Percentiles rank a stretch among this genome's conserved stretches.
Conservation (phyloP, 2,113 vertebrate genomes). For the Rhodinocichla rosea region DNA sequence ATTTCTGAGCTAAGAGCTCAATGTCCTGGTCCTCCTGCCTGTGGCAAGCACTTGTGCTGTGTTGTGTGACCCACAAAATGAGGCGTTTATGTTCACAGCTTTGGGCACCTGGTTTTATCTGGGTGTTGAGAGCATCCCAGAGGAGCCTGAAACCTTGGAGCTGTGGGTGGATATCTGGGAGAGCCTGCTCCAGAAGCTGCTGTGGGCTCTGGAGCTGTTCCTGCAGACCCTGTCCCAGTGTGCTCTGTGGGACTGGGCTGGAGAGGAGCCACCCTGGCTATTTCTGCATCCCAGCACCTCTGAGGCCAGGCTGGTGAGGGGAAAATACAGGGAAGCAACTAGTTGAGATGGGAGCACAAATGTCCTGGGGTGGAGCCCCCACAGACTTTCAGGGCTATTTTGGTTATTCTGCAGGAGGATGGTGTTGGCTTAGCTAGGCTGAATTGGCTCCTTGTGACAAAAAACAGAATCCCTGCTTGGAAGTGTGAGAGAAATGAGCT, state of each 20-base stretch:
- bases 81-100: not conserved
- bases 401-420: not conserved
- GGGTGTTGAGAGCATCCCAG: not conserved
- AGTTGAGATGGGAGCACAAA: not conserved
- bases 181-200: not conserved
- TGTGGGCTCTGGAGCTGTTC: not conserved
- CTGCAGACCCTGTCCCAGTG: accelerated
- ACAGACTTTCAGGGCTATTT: not conserved
- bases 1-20: not conserved
- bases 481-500: not conserved
- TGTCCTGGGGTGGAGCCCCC: accelerated
- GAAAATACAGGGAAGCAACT: not conserved
- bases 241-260: not conserved
- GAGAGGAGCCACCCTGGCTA: not conserved
- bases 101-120: not conserved
- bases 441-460: not conserved
- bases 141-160: not conserved
- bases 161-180: not conserved
- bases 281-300: not conserved
- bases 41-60: accelerated
- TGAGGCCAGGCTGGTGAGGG: not conserved
- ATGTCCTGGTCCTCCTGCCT: not conserved
- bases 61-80: not conserved
- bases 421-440: accelerated
- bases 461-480: not conserved